Conservation (phyloP, 64 coral and sea anemone species). For the Stylophora pistillata region DNA sequence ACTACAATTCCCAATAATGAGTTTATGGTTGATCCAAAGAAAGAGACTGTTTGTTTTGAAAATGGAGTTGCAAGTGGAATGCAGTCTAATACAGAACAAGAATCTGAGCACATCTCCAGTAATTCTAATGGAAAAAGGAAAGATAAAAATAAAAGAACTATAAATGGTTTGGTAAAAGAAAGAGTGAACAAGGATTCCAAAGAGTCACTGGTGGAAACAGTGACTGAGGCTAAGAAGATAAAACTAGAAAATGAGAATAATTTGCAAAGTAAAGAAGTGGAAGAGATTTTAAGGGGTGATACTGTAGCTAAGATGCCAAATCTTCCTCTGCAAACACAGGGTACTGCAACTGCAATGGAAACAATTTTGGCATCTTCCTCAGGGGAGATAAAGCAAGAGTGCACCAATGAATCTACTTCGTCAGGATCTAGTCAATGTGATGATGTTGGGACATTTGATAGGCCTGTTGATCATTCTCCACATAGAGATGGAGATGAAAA, state of each 20-base stretch:
- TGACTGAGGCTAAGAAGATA: slow-evolving; percentile 70
- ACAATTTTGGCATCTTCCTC: slow-evolving; percentile 51
- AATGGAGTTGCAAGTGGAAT: neutral
- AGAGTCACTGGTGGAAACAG: slow-evolving; percentile 37
- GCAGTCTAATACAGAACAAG: neutral
- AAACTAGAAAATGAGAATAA: slow-evolving; percentile 87
- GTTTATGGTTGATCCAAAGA: neutral
- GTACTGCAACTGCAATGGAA: slow-evolving; percentile 63
- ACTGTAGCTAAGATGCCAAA: slow-evolving; percentile 33
- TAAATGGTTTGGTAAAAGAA: slow-evolving; percentile 60
- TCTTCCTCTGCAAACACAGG: slow-evolving; percentile 63
- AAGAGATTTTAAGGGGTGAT: slow-evolving; percentile 45
- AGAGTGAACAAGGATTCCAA: slow-evolving; percentile 60
- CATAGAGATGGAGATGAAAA: slow-evolving; percentile 28
- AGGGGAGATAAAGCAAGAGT: slow-evolving; percentile 34
- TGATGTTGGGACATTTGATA: slow-evolving; percentile 18
- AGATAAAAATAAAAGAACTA: slow-evolving; percentile 16
- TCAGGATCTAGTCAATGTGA: slow-evolving; percentile 35
- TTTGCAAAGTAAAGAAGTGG: slow-evolving; percentile 61
- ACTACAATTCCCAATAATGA: neutral
- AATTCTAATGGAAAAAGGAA: slow-evolving; percentile 18
- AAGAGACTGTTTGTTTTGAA: neutral
- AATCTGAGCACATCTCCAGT: neutral
- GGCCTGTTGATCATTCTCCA: neutral
- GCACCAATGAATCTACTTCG: slow-evolving; percentile 12